phyloP scores from a whole-genome alignment of 2,113 vertebrate species.

The Zosterops hypoxanthus region DNA sequence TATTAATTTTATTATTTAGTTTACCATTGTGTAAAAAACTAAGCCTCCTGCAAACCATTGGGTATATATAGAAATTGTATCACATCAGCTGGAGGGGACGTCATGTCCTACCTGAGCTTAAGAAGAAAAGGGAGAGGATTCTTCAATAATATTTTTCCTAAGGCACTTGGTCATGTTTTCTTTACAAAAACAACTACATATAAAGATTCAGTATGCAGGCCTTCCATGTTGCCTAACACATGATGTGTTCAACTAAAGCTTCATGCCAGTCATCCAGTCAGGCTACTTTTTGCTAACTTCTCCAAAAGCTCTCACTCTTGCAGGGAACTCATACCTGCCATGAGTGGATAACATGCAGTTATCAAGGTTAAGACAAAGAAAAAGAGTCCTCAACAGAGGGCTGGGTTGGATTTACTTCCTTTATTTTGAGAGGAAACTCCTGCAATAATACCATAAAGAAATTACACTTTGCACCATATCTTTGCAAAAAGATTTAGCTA shows the following conservation, averaged over 20 bases:
- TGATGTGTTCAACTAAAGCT: not conserved
- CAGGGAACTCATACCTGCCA: not conserved
- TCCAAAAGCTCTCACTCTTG: not conserved
- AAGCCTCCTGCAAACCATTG: not conserved
- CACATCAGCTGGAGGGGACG: accelerated
- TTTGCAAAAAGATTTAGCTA: not conserved
- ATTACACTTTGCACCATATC: not conserved
- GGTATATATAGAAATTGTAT: not conserved
- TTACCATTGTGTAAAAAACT: not conserved
- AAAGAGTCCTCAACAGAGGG: not conserved
- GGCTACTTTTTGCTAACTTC: not conserved
- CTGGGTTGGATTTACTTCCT: not conserved
- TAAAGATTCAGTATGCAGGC: not conserved
- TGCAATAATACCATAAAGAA: not conserved
- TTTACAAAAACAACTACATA: not conserved
- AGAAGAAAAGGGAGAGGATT: not conserved
- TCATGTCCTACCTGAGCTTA: not conserved
- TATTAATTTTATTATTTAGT: not conserved
- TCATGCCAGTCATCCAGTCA: not conserved
- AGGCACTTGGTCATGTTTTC: not conserved
- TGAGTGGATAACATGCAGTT: not conserved
- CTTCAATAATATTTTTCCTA: not conserved
- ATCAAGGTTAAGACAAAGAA: not conserved
- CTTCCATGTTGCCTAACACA: not conserved
- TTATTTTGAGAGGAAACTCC: not conserved